Conservation (phyloP, 2,888 invertebrate species). For the Andrena hattorfiana region DNA sequence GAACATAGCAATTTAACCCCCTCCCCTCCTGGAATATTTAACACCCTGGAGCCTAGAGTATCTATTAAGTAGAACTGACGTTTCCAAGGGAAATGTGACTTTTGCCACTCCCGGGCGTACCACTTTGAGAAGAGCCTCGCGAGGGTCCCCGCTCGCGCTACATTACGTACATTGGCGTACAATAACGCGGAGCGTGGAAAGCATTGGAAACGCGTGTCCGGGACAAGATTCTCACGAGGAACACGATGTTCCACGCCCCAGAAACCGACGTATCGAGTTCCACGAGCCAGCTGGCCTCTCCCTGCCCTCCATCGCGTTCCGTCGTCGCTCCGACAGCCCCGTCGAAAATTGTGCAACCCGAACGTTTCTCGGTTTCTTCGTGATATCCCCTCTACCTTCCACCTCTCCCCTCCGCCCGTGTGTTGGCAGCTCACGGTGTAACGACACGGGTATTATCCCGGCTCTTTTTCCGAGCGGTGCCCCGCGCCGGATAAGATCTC, state of each 20-base stretch:
- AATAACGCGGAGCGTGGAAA: constrained; percentile 12
- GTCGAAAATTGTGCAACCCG: constrained; percentile 75
- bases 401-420: neutral
- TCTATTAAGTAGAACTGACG: neutral
- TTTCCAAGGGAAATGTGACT: neutral
- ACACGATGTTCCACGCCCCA: constrained; percentile 69
- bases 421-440: constrained; percentile 51
- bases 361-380: constrained; percentile 60
- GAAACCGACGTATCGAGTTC: constrained; percentile 73
- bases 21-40: too few relatives aligned
- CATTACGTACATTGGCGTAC: constrained; percentile 13
- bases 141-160: neutral
- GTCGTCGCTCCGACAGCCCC: constrained; percentile 54
- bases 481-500: constrained; percentile 68
- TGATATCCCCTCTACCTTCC: constrained; percentile 19
- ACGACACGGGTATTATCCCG: constrained; percentile 56
- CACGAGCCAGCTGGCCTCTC: constrained; percentile 63
- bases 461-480: constrained; percentile 44
- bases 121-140: neutral
- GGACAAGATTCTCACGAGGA: constrained; percentile 68
- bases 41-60: too few relatives aligned
- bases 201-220: constrained; percentile 66
- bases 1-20: too few relatives aligned
- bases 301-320: constrained; percentile 21
- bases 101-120: neutral